Evolutionary conservation across 1,140 invertebrate species (phyloP), one percentile per base, ranked within the genome.

Genomic region (Drosophila suzukii): DNA sequence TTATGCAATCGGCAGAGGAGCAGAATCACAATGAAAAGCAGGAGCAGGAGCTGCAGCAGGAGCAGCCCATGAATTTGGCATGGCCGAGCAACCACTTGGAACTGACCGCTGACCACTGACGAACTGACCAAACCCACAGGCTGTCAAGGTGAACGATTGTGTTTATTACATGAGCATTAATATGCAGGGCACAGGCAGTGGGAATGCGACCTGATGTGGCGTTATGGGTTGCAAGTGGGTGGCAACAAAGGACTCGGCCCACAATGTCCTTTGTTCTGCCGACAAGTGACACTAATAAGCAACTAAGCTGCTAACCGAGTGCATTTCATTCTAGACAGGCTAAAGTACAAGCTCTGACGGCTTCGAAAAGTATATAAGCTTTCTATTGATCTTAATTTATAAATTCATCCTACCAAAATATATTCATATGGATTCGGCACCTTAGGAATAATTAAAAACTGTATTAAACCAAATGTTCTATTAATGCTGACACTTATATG

Each of bases 101-200:
- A 77, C 56, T 50, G 67, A 72, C 67, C 67, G 54, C 39, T 20
- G 34, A 60, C 71, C 71, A 74, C 57, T 76, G 74, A 76, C 62
- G 54, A 49, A 63, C 70, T 75, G 72, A 74, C 72, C 75, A 13
- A 70, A 49, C 65, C 65, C 68, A 71, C 55, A 55, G 55, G 63
- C 73, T 78, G 74, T 78, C 75, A 78, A 78, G 75, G 75, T 78
- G 75, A 78, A 38, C 75, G 74, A 78, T 62, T 78, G 75, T 78
- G 74, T 78, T 78, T 78, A 78, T 78, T 77, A 70, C 75, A 78
- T 70, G 65, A 61, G 74, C 75, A 77, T 77, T 77, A 77, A 78
- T 77, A 78, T 78, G 57, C 72, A 76, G 39, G 50, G 57, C 63
- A 30, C 24, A 41, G 41, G 68, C 63, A 43, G 36, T 17, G 65